Base-by-base conservation (phyloP, 2,113 vertebrate genomes). In the Collichthys lucidus region DNA sequence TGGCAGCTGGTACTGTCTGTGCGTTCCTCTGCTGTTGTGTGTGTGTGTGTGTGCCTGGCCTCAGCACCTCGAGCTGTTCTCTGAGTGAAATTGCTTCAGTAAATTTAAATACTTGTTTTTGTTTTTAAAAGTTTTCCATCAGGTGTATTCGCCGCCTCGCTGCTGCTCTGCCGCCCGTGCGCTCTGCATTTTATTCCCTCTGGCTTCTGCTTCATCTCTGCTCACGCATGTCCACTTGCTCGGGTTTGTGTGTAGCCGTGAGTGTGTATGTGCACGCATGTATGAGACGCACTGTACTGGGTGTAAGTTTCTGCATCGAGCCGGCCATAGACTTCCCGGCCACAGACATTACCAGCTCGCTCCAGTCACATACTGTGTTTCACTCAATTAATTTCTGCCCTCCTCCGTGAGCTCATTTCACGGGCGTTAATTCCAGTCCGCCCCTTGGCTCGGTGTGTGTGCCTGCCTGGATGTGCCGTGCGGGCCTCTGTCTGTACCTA, bases 361-460 rank as follows among this genome's bases (percentile, higher is more conserved):
- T 95, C 87, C 92, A 95, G 94, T 96, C 96, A 96, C 96, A 97
- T 94, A 90, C 94, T 93, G 95, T 95, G 98, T 96, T 96, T 97
- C 96, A 97, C 96, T 94, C 97, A 98, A 97, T 99, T 98, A 98
- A 97, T 97, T 97, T 83, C 89, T 95, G 96, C 96, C 94, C 95
- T 96, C 95, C 93, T 95, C 85, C 85, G 92, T 96, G 96, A 97
- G 96, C 97, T 96, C 96, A 99, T 99, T 99, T 98, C 97, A 98
- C 96, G 97, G 95, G 93, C 94, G 96, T 97, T 98, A 97, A 96
- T 96, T 96, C 96, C 95, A 95, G 95, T 94, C 91, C 95, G 94
- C 95, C 96, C 92, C 94, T 96, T 94, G 92, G 91, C 91, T 90
- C 96, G 84, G 90, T 92, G 95, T 80, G 83, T 82, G 87, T 81